Evolutionary conservation across 2,888 invertebrate species (phyloP).

Genomic region (Charanyca ferruginea): DNA sequence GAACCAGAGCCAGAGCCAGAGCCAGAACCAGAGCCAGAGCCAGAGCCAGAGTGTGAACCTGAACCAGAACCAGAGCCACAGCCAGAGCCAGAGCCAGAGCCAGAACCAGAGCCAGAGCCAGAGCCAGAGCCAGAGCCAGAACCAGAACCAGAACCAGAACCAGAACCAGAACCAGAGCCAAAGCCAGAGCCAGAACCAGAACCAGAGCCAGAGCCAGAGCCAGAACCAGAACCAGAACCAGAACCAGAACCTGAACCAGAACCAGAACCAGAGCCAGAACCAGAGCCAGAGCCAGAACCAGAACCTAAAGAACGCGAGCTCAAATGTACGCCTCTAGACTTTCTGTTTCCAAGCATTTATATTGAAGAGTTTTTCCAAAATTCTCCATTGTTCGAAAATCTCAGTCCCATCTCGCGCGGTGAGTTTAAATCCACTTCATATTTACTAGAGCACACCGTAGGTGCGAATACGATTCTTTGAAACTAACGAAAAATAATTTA

Average conservation of each 20-base stretch:
- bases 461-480: too few species aligned
- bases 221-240: not conserved
- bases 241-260: not conserved
- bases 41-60: not conserved
- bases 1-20: too few species aligned
- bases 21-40: not conserved
- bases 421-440: not conserved
- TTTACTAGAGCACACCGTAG: too few species aligned
- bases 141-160: not conserved
- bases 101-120: too few species aligned
- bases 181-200: not conserved
- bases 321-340: not conserved
- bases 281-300: not conserved
- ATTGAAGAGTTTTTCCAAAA: not conserved
- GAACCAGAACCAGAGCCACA: not conserved
- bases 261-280: not conserved
- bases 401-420: constrained; percentile 8
- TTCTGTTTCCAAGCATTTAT: not conserved
- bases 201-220: not conserved
- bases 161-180: not conserved
- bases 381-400: not conserved
- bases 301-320: not conserved
- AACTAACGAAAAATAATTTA: too few species aligned
- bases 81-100: not conserved
- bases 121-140: not conserved